These are phyloP conservation scores for Taphrorychus bicolor DNA, from an alignment of 2,888 invertebrate genomes.

Conservation along the genomic window DNA sequence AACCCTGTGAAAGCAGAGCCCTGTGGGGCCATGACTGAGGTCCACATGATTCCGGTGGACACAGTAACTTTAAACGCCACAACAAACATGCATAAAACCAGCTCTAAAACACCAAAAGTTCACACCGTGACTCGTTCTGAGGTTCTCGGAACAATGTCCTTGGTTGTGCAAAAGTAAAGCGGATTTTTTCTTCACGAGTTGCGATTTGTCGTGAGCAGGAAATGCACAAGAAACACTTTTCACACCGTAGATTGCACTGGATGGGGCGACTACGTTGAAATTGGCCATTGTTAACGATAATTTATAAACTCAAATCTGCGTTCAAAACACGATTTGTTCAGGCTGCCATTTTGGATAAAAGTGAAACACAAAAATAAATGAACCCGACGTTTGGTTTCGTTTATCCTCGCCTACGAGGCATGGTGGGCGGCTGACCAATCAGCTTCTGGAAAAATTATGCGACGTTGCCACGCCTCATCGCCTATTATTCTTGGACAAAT, in stretches of 20 bases:
- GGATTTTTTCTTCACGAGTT: constrained; percentile 31
- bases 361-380: neutral
- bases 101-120: constrained; percentile 20
- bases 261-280: constrained; percentile 11
- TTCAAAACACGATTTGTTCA: constrained; percentile 20
- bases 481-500: too few relatives aligned
- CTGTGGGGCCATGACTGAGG: constrained; percentile 12
- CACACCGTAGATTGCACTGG: neutral
- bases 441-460: too few relatives aligned
- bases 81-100: constrained; percentile 13
- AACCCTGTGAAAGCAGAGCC: constrained; percentile 3
- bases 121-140: constrained; percentile 12
- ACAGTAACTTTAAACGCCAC: constrained; percentile 14
- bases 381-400: too few relatives aligned
- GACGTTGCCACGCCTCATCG: too few relatives aligned
- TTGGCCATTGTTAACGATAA: constrained; percentile 31
- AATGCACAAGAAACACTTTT: constrained; percentile 24
- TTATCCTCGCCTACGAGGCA: too few relatives aligned
- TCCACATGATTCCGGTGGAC: constrained; percentile 19
- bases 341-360: constrained; percentile 30
- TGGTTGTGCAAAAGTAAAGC: neutral
- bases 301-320: constrained; percentile 7
- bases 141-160: constrained; percentile 12
- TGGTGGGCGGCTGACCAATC: too few relatives aligned
- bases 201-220: constrained; percentile 6